Base-by-base conservation (phyloP, 2,888 invertebrate genomes). In the Ecliptopera silaceata region DNA sequence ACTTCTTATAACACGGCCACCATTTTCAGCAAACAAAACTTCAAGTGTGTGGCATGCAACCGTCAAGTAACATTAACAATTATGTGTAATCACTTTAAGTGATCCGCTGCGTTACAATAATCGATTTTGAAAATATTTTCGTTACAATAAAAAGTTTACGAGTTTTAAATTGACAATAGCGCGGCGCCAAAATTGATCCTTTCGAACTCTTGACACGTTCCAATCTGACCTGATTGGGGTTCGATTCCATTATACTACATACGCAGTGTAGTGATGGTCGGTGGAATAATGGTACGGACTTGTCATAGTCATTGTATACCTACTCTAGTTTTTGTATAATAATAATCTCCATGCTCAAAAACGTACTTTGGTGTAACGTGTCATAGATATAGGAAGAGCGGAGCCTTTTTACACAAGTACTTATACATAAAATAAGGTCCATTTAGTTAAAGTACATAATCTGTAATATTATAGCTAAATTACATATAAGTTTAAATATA, bases 191-290 rank as follows among this genome's bases (percentile, higher is more conserved):
- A 66, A 73, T 74, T 66, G 72, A 74, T 75, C 74, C 77, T 83
- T 82, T 82, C 82, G 75, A 80, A 84, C 82, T 83, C 78, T 84
- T 88, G 87, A 88, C 88, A 84, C 81, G 70, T 80, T 71, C 65
- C 6, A 56, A 61, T 69, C 65, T 76, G 82, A 80, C 75, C 80
- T 73, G 81, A 74, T 78, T 76, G 51, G 61, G 64, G 65, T 36
- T 15, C 36, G 80, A 82, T 65, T 83, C 79, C 88, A 83, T 72
- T 78, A 54, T 41, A 22, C 5, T 44, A n/a, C 20, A n/a, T n/a
- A n/a, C n/a, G n/a, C n/a, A n/a, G n/a, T n/a, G n/a, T n/a, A n/a
- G n/a, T n/a, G n/a, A n/a, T n/a, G n/a, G n/a, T n/a, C n/a, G n/a
- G n/a, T n/a, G n/a, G n/a, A n/a, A n/a, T n/a, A n/a, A n/a, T n/a